Conservation (phyloP, 2,113 vertebrate species). For the human region GRCh38 chr13:69090501-69091000, state of each 20-base stretch:
- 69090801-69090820: slow-evolving; percentile 5
- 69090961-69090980: no score
- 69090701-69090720: slow-evolving; percentile 55
- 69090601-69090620: not conserved
- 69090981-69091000: not conserved
- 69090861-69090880: not conserved
- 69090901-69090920: not conserved
- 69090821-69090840: slow-evolving; percentile 28
- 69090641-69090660: slow-evolving; percentile 52
- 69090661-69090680: slow-evolving; percentile 47
- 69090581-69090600: not conserved
- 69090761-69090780: slow-evolving; percentile 46
- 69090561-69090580: slow-evolving; percentile 26
- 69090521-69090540: not conserved
- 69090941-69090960: not conserved
- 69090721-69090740: slow-evolving; percentile 56
- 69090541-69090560: not conserved
- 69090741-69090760: not conserved
- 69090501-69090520: not conserved
- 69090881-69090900: not conserved
- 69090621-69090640: not conserved
- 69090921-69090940: not conserved
- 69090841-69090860: not conserved
- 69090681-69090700: slow-evolving; percentile 7
- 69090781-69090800: slow-evolving; percentile 43